Evolutionary conservation across 2,888 invertebrate species (phyloP), one percentile per base, ranked within the genome.

Genomic region (Drosophila fungiperda): DNA sequence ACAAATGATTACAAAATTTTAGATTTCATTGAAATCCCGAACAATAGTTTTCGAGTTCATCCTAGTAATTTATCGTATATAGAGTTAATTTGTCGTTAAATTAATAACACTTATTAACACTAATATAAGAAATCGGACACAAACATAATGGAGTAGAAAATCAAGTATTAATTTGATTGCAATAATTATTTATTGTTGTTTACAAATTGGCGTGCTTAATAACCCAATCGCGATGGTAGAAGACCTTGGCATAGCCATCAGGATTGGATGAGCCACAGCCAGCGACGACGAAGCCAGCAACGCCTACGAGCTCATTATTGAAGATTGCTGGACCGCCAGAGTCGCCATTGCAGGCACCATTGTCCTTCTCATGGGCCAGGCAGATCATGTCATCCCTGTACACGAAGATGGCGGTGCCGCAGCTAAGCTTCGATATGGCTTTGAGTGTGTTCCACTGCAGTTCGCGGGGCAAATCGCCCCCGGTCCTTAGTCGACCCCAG

Each of bases 321-420:
- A 78, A 87, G 5, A 91, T 66, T 4, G 92, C 91, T 32, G 91
- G 91, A 48, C 91, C 92, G 26, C 92, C 92, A 9, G 90, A 92
- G 66, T 92, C 92, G 20, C 92, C 92, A 48, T 83, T 82, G 71
- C 92, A 92, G 36, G 89, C 91, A 17, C 92, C 92, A 71, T 91
- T 83, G 50, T 70, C 76, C 3, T 29, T 17, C 2, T 55, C 42
- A 59, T 91, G 91, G 9, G 77, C 86, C 72, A 91, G 68, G 12
- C 91, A 91, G 6, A 91, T 62, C 50, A 90, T 60, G 12, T 62
- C 70, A 7, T 79, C 76, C 15, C 48, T 76, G 40, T 49, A 65
- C 58, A 80, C 70, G 3, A 68, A 65, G 33, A 86, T 87, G 40
- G 63, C 32, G 2, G 59, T 42, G 2, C 26, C 48, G 40, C 90